Percentiles rank a stretch among this genome's conserved stretches.
phyloP scores from a whole-genome alignment of 1,140 invertebrate species.

The Drosophila eugracilis region DNA sequence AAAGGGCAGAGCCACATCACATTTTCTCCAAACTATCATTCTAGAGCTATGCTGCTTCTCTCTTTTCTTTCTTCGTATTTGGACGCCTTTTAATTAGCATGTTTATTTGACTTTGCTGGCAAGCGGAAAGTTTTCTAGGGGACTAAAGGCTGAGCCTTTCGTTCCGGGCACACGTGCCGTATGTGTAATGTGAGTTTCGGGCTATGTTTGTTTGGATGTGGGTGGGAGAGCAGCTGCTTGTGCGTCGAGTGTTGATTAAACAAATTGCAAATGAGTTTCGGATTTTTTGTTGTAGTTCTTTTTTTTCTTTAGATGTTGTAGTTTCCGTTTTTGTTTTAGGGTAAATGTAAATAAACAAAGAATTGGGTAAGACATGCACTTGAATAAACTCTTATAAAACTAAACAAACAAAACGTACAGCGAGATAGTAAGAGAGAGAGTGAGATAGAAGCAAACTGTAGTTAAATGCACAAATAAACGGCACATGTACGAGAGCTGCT shows the following conservation, averaged over 20 bases:
- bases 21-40: conserved; percentile 2
- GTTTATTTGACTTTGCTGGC: conserved; percentile 78
- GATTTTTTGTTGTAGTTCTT: too few species aligned
- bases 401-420: conserved; percentile 62
- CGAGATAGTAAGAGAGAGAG: too few species aligned
- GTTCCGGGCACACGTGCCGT: conserved; percentile 49
- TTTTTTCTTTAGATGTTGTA: conserved; percentile 36
- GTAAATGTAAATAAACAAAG: conserved; percentile 71
- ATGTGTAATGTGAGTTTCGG: conserved; percentile 57
- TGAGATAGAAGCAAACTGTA: conserved; percentile 46
- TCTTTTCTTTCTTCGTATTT: conserved; percentile 29
- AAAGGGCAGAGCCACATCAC: conserved; percentile 39
- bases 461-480: conserved; percentile 74
- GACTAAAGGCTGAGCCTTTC: conserved; percentile 21
- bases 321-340: conserved; percentile 41
- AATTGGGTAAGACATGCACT: conserved; percentile 78
- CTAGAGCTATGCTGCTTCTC: neutral
- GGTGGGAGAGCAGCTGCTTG: conserved; percentile 46
- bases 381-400: conserved; percentile 82
- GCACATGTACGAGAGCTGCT: conserved; percentile 37
- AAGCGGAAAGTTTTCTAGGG: conserved; percentile 55
- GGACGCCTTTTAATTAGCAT: conserved; percentile 77
- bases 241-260: conserved; percentile 78
- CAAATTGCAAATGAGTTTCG: conserved; percentile 82
- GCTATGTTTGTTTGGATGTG: conserved; percentile 2